Evolutionary conservation across 64 coral and sea anemone genomes (phyloP), one percentile per base, ranked within the genome.

Genomic region (Pocillopora damicornis): DNA sequence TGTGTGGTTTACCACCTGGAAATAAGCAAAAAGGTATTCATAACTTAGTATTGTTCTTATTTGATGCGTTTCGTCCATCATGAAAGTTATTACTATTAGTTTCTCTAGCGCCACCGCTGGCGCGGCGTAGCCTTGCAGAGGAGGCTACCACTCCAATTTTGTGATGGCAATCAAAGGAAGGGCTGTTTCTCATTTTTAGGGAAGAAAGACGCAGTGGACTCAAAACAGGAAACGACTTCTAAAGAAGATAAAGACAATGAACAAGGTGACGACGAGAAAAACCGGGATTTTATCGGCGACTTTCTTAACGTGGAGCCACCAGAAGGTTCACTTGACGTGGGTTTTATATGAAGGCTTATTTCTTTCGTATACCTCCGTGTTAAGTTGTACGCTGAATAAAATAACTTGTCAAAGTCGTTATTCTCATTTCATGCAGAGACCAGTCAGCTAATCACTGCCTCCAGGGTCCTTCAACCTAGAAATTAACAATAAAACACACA

Each of bases 1-100:
- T 95, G 10, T 95, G 94, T 92, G 94, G 94, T 17, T 91, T 95
- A 57, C 89, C 88, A 42, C 93, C 93, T 59, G 80, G n/a, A 0
- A 85, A 94, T 57, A 89, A 86, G 86, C 20, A 57, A 17, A 85
- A 66, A 72, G 81, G 65, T 72, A 51, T 3, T 36, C 2, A 26
- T 22, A 36, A 63, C 4, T n/a, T 16, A 8, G 61, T 14, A 15
- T 60, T 15, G 15, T 14, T 26, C 20, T 14, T 26, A 12, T 58
- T 60, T 20, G 0, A 23, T 73, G 9, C 74, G 42, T 51, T 51
- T 38, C 26, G 58, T 20, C 15, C 6, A n/a, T 61, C 10, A 15
- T 11, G 60, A 11, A 11, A 9, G 12, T 9, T 71, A 10, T n/a
- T n/a, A n/a, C 9, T 2, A 15, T 13, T 63, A 1, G 11, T 13